phyloP scores from a whole-genome alignment of 2,113 vertebrate species.

The Fregata magnificens region DNA sequence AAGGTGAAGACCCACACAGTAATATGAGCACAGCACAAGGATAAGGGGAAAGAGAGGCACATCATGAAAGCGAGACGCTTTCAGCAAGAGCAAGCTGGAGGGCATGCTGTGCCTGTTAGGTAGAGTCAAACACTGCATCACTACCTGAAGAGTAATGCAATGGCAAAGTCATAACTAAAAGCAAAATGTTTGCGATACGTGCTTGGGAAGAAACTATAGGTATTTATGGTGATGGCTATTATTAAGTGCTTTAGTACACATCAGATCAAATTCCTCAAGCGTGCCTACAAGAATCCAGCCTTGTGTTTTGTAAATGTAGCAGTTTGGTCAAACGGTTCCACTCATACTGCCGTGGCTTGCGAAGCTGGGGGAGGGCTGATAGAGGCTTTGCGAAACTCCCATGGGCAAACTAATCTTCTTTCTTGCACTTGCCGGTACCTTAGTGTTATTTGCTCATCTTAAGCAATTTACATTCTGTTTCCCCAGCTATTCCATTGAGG shows the following conservation, averaged over 20 bases:
- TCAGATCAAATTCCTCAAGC: not conserved
- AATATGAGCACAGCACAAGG: not conserved
- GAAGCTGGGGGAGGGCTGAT: not conserved
- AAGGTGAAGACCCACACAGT: not conserved
- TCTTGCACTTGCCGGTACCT: not conserved
- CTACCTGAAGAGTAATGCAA: not conserved
- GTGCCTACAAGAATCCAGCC: not conserved
- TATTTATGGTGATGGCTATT: not conserved
- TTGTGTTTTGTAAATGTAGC: not conserved
- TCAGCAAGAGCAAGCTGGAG: not conserved
- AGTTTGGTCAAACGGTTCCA: not conserved
- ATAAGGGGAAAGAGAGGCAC: not conserved
- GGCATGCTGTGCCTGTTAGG: fast-evolving
- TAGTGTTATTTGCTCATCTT: not conserved
- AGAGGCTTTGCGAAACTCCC: not conserved
- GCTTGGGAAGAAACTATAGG: not conserved
- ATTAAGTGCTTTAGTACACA: not conserved
- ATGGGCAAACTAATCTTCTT: not conserved
- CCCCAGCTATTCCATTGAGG: not conserved
- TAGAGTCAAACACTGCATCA: fast-evolving
- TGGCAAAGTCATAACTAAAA: not conserved
- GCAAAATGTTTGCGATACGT: fast-evolving
- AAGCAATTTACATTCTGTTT: not conserved
- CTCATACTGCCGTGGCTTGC: not conserved
- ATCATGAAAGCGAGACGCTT: not conserved